phyloP scores from a whole-genome alignment of 1,140 invertebrate species.

The Callitettix versicolor region DNA sequence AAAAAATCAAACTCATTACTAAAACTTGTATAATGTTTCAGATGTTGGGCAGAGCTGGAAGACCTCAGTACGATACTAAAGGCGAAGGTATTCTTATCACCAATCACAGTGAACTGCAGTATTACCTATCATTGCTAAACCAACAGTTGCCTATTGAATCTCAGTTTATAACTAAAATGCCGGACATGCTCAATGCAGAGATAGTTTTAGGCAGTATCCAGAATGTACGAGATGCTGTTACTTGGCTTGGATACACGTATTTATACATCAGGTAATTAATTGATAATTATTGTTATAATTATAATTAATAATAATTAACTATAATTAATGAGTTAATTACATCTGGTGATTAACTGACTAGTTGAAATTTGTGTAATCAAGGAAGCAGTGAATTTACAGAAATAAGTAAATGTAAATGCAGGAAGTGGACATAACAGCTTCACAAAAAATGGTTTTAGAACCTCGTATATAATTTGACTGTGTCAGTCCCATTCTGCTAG shows the following conservation, averaged over 20 bases:
- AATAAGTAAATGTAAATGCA: no score
- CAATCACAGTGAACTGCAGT: conserved; percentile 96
- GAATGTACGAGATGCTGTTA: conserved; percentile 87
- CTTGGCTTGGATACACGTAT: conserved; percentile 96
- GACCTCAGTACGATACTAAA: conserved; percentile 97
- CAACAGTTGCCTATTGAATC: conserved; percentile 90
- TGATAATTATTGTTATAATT: conserved; percentile 2
- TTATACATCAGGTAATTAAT: conserved; percentile 62
- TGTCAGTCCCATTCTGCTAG: background rate
- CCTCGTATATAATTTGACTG: background rate
- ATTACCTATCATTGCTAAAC: conserved; percentile 94
- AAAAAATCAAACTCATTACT: no score
- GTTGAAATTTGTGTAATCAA: no score
- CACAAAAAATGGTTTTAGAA: background rate
- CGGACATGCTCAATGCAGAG: conserved; percentile 97
- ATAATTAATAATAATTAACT: no score
- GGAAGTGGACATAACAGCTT: background rate
- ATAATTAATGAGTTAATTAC: no score
- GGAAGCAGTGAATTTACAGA: no score
- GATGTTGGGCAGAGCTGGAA: conserved; percentile 94
- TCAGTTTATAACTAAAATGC: conserved; percentile 71
- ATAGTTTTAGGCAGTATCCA: conserved; percentile 94
- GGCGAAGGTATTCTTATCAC: conserved; percentile 98
- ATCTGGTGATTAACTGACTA: background rate
- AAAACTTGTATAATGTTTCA: no score